These are phyloP conservation scores for Pterobdella sp. DNA, from an alignment of 2,888 invertebrate genomes.

Conservation along the genomic window DNA sequence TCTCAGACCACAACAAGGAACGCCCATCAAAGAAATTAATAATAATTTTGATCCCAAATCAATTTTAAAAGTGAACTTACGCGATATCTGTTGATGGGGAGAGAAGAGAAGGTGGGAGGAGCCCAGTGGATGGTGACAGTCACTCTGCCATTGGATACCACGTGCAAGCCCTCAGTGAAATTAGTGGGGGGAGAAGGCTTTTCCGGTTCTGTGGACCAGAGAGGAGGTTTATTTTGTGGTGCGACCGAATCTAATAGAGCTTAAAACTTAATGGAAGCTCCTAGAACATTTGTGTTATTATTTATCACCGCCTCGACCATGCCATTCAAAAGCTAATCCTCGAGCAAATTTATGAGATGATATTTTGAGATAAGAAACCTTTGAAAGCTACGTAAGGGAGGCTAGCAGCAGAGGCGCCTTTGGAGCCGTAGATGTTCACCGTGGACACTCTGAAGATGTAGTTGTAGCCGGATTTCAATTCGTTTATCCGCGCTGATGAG, in stretches of 20 bases:
- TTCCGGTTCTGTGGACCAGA: slow-evolving; percentile 40
- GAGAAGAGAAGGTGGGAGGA: slow-evolving; percentile 43
- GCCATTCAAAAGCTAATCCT: background rate
- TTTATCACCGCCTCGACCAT: background rate
- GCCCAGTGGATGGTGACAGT: slow-evolving; percentile 45
- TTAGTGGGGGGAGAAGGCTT: slow-evolving; percentile 45
- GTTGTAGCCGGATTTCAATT: slow-evolving; percentile 42
- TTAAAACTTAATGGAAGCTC: background rate
- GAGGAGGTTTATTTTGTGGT: background rate
- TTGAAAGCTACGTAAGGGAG: slow-evolving; percentile 40
- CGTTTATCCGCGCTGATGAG: slow-evolving; percentile 34
- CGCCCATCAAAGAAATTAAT: too few species aligned
- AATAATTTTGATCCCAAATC: too few species aligned
- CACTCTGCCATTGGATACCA: slow-evolving; percentile 42
- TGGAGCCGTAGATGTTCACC: slow-evolving; percentile 44
- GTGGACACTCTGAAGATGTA: slow-evolving; percentile 48
- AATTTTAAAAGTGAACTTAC: too few species aligned
- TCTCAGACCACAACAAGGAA: too few species aligned
- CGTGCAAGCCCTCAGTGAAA: slow-evolving; percentile 43
- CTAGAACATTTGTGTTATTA: background rate
- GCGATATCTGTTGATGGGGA: slow-evolving; percentile 45
- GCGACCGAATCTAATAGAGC: background rate
- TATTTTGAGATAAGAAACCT: slow-evolving; percentile 33
- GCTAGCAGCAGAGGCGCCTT: slow-evolving; percentile 45
- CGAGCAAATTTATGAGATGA: background rate